Conservation (phyloP, 2,113 vertebrate genomes). For the Oncorhynchus gorbuscha region DNA sequence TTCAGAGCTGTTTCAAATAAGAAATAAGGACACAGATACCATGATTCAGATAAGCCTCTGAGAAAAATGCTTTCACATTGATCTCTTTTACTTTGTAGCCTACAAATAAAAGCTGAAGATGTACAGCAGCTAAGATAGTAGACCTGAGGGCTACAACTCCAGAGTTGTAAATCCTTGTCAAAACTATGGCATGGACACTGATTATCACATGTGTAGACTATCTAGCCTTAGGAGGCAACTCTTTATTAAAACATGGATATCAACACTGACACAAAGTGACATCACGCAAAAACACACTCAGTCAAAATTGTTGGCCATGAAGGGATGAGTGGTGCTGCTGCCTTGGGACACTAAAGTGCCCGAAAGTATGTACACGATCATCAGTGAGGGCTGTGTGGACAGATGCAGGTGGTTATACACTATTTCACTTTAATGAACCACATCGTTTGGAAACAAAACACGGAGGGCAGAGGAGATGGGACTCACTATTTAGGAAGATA, state of each 20-base stretch:
- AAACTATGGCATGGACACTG: slow-evolving; percentile 13
- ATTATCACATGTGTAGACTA: slow-evolving; percentile 20
- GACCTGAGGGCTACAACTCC: too few species aligned
- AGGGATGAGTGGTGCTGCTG: background rate
- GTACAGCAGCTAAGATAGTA: background rate
- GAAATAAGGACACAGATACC: background rate
- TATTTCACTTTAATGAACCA: background rate
- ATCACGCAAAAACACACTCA: slow-evolving; percentile 8
- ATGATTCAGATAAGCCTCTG: slow-evolving; percentile 17
- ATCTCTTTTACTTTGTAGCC: too few species aligned
- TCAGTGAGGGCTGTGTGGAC: too few species aligned
- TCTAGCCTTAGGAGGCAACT: slow-evolving; percentile 2
- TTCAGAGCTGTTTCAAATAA: slow-evolving; percentile 35
- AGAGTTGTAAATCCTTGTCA: slow-evolving; percentile 19
- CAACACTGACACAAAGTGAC: slow-evolving; percentile 25
- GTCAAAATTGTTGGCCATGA: too few species aligned
- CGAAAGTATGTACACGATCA: too few species aligned
- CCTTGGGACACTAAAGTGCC: too few species aligned
- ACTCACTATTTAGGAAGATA: slow-evolving; percentile 4
- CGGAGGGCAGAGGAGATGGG: slow-evolving; percentile 18
- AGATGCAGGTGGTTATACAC: too few species aligned
- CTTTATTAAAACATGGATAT: slow-evolving; percentile 36
- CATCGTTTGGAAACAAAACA: slow-evolving; percentile 12
- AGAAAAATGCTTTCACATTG: too few species aligned
- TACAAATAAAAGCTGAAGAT: background rate